Evolutionary conservation across 2,888 invertebrate genomes (phyloP), one percentile per base, ranked within the genome.

Genomic region (Melitaea athalia): DNA sequence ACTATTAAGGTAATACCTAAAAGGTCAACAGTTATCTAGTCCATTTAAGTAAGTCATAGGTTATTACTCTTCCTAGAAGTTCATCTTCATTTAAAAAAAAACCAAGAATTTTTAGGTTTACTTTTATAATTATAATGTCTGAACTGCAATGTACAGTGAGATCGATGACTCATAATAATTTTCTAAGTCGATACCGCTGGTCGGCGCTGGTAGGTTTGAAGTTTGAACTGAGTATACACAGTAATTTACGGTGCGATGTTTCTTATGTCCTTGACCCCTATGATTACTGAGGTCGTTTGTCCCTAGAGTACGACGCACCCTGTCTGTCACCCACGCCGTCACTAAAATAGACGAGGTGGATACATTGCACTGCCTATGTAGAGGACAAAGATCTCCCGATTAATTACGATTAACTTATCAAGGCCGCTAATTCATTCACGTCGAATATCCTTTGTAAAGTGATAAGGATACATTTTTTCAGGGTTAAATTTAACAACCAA

Each of bases 331-430:
- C 87, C 84, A 88, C 88, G 85, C 85, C 72, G 81, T 74, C 74
- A 83, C 86, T 83, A 81, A 91, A 91, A 91, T 91, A 91, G 89
- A 87, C 76, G 84, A 88, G 88, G 87, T 89, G 81, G 87, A 82
- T 81, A 79, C 87, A 38, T 79, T 78, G 75, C 74, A 78, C 78
- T 75, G 74, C 76, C 76, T 75, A 75, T 77, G 76, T 74, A 67
- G 14, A 47, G 69, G 69, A 77, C 74, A 76, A 77, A 75, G 72
- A 75, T 68, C 70, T 72, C 68, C 24, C 42, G 24, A 52, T 60
- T 60, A 14, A 45, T 45, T 47, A 53, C 43, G 3, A 65, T 45
- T 43, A 45, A 45, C 53, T 59, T 53, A 47, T 66, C 62, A 52
- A 52, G 38, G 38, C 17, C 12, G 38, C 42, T 52, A 62, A 62